These are phyloP conservation scores for Trimorus sp. DNA, from an alignment of 2,888 invertebrate genomes.

Conservation along the genomic window DNA sequence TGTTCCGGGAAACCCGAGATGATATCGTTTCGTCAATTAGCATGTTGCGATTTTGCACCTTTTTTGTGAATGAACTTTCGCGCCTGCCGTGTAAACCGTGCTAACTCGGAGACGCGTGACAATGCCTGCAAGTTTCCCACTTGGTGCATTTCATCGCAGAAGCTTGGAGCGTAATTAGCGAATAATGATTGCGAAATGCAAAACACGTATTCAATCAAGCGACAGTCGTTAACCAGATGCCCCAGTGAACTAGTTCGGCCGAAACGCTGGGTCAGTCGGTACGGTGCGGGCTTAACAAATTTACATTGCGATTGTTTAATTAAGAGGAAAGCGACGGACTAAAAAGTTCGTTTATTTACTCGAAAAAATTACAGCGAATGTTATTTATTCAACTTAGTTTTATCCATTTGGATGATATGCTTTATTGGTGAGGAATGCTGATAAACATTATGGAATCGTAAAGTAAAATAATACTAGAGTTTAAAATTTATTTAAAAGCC, in stretches of 20 bases:
- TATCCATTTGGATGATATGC: too few relatives aligned
- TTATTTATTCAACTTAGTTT: too few relatives aligned
- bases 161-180: constrained; percentile 20
- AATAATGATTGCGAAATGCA: constrained; percentile 21
- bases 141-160: constrained; percentile 10
- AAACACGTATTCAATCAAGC: constrained; percentile 5
- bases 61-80: constrained; percentile 17
- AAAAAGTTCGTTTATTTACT: too few relatives aligned
- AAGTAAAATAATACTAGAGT: too few relatives aligned
- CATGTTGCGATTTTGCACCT: constrained; percentile 8
- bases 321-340: neutral
- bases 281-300: too few relatives aligned
- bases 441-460: too few relatives aligned
- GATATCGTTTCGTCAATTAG: neutral
- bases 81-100: constrained; percentile 16
- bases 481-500: too few relatives aligned
- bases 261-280: too few relatives aligned
- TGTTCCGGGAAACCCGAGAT: neutral
- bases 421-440: too few relatives aligned
- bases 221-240: neutral
- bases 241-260: constrained; percentile 3
- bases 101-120: constrained; percentile 1
- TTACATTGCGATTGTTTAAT: neutral
- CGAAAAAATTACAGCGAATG: too few relatives aligned
- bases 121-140: constrained; percentile 14